Evolutionary conservation across 2,113 vertebrate species (phyloP).

Genomic region (Grus americana): DNA sequence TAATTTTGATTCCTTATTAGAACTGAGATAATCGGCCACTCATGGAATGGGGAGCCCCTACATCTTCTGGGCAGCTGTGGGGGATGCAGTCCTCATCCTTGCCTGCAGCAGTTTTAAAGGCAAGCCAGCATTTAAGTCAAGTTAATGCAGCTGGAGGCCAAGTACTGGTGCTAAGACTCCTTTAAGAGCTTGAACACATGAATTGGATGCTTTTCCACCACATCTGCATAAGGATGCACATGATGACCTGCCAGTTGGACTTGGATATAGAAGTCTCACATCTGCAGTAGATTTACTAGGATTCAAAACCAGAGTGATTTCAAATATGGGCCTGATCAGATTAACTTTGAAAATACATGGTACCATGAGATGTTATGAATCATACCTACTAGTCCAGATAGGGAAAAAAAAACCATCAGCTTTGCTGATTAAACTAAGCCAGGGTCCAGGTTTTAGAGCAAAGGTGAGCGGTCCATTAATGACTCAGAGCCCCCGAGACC

Average conservation of each 20-base stretch:
- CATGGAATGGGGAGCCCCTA: background rate
- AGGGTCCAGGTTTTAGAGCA: background rate
- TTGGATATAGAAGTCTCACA: constrained; percentile 14
- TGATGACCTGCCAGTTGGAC: constrained; percentile 33
- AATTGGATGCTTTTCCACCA: constrained; percentile 6
- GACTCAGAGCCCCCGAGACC: background rate
- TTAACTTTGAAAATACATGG: background rate
- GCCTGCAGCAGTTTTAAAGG: background rate
- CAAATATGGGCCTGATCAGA: background rate
- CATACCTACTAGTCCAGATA: background rate
- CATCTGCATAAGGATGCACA: constrained; percentile 31
- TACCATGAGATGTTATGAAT: background rate
- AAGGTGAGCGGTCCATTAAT: background rate
- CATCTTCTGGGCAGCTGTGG: background rate
- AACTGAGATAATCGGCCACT: background rate
- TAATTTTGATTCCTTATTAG: background rate
- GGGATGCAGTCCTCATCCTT: background rate
- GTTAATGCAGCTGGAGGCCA: background rate
- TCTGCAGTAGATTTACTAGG: constrained; percentile 39
- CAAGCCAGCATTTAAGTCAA: background rate
- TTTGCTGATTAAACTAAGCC: background rate
- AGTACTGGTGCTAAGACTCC: background rate
- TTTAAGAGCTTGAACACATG: constrained; percentile 9
- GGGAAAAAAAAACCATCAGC: background rate
- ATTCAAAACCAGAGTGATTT: background rate